Base-by-base conservation (phyloP, 2,113 vertebrate species). In the Panthera leo region DNA sequence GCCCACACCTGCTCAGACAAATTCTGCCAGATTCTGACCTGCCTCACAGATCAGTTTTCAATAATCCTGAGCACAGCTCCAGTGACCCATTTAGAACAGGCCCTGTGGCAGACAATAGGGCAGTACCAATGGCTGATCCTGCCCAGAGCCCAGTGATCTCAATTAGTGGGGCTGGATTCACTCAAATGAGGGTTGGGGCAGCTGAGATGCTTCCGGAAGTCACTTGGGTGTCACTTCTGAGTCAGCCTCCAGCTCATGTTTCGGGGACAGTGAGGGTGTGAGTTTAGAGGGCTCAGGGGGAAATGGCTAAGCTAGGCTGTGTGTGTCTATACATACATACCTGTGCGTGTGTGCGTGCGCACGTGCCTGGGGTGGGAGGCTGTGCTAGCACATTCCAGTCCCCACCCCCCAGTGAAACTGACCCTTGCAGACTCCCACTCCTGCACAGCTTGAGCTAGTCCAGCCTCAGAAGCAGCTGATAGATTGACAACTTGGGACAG, bases 81-180 rank as follows among this genome's bases (percentile, higher is more conserved):
- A 3, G 8, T 94, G 91, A 95, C 96, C 91, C 82, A 94, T 34
- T 94, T 91, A 97, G 73, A 97, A 95, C 95, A 95, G 89, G 96
- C 86, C 94, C 27, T 34, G 19, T 25, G 7, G 65, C 88, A 34
- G 85, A 42, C 78, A 63, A 48, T 1, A 29, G 82, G 85, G 73
- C 83, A 91, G 65, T 34, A 53, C 21, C 34, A 27, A 89, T 39
- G 34, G 42, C 13, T 92, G 92, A 68, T 78, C 80, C 87, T 71
- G 68, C 36, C 82, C 70, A 65, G 79, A 75, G 51, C 71, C 65
- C 29, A 10, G 7, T 8, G 83, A 97, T 53, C 91, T 96, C 96
- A 97, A 91, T 93, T 89, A 94, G 65, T 84, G 71, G 68, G 92
- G 90, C 76, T 91, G 80, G 89, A 94, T 79, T 87, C 39, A 5